These are phyloP conservation scores for Nebria salina DNA, from an alignment of 2,888 invertebrate species.

Conservation along the genomic window DNA sequence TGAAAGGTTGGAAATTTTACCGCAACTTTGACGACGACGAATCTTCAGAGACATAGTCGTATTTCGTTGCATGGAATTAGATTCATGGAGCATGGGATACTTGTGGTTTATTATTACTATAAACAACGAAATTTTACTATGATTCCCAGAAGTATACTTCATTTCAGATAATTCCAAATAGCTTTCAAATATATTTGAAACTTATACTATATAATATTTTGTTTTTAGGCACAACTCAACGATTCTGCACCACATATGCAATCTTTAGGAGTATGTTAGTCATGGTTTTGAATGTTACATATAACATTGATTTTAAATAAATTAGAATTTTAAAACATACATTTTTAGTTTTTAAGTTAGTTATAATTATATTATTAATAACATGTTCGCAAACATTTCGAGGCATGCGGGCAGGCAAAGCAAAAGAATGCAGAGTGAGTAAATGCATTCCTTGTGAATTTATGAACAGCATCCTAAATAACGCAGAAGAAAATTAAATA, in stretches of 20 bases:
- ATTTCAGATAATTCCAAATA: neutral
- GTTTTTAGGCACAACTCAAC: no score
- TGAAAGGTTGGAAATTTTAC: constrained; percentile 1
- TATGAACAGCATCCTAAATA: neutral
- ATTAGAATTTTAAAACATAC: no score
- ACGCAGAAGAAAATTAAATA: neutral
- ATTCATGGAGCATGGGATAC: neutral
- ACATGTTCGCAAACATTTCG: neutral
- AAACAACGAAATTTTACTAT: neutral
- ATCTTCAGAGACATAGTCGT: neutral
- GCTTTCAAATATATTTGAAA: neutral
- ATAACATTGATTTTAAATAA: no score
- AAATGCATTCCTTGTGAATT: neutral
- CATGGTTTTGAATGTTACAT: no score
- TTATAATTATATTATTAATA: neutral
- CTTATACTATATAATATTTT: neutral
- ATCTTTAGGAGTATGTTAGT: no score
- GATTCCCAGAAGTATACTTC: neutral
- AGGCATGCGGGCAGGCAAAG: neutral
- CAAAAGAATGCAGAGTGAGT: neutral
- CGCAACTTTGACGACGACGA: neutral
- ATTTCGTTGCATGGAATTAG: neutral
- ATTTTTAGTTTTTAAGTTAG: neutral
- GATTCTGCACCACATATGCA: no score
- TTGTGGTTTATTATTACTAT: neutral